These are phyloP conservation scores for Drosophila busckii DNA, from an alignment of 1,140 invertebrate species.

Conservation along the genomic window DNA sequence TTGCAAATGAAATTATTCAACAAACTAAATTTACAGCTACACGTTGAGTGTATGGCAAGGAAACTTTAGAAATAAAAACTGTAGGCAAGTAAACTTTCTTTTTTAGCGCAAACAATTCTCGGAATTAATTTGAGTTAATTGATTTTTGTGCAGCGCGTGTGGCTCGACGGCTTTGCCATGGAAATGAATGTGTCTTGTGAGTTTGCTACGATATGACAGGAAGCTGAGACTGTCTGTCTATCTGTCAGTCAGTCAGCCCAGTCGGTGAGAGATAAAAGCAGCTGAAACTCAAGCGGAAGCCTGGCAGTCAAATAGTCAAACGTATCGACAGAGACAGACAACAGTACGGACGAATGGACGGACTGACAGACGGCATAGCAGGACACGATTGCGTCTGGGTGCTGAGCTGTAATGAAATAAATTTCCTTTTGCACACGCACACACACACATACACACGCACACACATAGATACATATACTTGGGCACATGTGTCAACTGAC, in stretches of 20 bases:
- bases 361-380: conserved; percentile 1
- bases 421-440: conserved; percentile 39
- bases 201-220: not conserved
- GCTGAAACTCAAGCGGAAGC: conserved; percentile 39
- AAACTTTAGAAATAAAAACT: too few species aligned
- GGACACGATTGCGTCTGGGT: conserved; percentile 40
- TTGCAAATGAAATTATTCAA: too few species aligned
- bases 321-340: conserved; percentile 42
- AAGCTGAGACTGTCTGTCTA: not conserved
- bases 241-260: not conserved
- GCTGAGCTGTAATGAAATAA: conserved; percentile 63
- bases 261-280: conserved; percentile 21
- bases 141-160: conserved; percentile 58
- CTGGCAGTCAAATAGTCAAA: conserved; percentile 33
- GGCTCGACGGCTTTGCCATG: conserved; percentile 19
- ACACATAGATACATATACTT: conserved; percentile 28
- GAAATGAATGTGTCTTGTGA: conserved; percentile 18
- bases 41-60: too few species aligned
- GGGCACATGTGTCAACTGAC: conserved; percentile 41
- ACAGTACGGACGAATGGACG: not conserved
- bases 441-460: conserved; percentile 11
- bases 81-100: too few species aligned
- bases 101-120: conserved; percentile 31
- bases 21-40: too few species aligned
- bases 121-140: conserved; percentile 72